A percentile compares a stretch with the other conserved stretches of the same genome.
These are phyloP conservation scores for Zaprionus obscuricornis DNA, from an alignment of 2,888 invertebrate genomes.

Conservation along the genomic window DNA sequence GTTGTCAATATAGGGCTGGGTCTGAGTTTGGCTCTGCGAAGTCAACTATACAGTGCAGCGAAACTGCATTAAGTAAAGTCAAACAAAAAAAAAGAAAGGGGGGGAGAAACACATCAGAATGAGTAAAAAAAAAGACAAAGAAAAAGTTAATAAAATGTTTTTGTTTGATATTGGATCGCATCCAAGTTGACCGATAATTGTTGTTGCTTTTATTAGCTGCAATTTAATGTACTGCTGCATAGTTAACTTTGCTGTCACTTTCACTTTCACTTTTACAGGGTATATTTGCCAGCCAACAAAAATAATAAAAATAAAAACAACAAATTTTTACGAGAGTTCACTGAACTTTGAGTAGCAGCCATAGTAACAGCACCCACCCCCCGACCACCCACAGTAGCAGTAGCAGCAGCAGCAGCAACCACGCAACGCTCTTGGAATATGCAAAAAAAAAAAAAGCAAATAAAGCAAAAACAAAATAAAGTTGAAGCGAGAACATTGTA, in stretches of 20 bases:
- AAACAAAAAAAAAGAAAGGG: slow-evolving; percentile 35
- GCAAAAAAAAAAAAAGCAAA: slow-evolving; percentile 50
- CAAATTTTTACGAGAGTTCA: slow-evolving; percentile 68
- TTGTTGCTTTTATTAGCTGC: slow-evolving; percentile 66
- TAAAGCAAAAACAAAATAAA: background rate
- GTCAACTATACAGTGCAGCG: background rate
- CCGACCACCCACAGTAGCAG: background rate
- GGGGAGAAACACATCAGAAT: too few relatives aligned
- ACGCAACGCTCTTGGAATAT: slow-evolving; percentile 44
- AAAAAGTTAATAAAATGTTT: slow-evolving; percentile 16
- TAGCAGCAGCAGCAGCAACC: background rate
- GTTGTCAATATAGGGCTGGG: too few relatives aligned
- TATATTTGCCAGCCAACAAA: too few relatives aligned
- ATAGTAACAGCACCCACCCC: background rate
- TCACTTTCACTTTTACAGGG: slow-evolving; percentile 64
- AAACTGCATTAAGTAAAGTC: slow-evolving; percentile 51
- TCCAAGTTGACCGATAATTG: slow-evolving; percentile 40
- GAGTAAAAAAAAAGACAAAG: slow-evolving; percentile 37
- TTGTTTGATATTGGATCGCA: slow-evolving; percentile 28
- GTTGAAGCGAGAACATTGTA: slow-evolving; percentile 37
- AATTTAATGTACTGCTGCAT: slow-evolving; percentile 60
- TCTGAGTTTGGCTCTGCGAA: background rate
- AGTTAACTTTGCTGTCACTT: slow-evolving; percentile 47
- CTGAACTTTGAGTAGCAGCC: slow-evolving; percentile 38
- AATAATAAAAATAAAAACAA: too few relatives aligned